These are phyloP conservation scores for Heterotis niloticus DNA, from an alignment of 2,113 vertebrate genomes.

Conservation along the genomic window DNA sequence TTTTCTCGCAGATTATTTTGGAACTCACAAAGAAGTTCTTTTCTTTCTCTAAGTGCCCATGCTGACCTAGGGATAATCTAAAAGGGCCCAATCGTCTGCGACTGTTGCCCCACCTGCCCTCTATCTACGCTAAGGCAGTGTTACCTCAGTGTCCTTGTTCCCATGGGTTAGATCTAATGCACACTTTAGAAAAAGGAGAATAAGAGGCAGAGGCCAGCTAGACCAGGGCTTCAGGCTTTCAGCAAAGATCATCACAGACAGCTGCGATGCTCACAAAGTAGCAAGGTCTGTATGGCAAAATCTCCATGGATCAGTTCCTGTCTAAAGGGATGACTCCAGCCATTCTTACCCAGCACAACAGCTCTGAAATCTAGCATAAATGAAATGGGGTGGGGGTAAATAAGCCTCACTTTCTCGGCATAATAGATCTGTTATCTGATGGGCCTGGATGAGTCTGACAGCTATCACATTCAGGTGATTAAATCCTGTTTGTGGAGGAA, in stretches of 20 bases:
- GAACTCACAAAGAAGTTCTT: too few relatives aligned
- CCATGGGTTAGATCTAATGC: not conserved
- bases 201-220: not conserved
- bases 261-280: too few relatives aligned
- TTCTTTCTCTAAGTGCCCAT: too few relatives aligned
- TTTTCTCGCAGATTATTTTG: too few relatives aligned
- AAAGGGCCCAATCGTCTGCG: not conserved
- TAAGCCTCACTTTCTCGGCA: too few relatives aligned
- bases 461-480: not conserved
- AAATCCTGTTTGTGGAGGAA: slow-evolving; percentile 6
- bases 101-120: not conserved
- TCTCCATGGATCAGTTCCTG: not conserved
- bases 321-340: not conserved
- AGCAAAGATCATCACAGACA: not conserved
- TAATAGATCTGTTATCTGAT: slow-evolving; percentile 5
- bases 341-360: not conserved
- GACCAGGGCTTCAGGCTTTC: not conserved
- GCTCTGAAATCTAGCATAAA: not conserved
- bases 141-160: not conserved
- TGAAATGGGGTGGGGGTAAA: too few relatives aligned
- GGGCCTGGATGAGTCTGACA: not conserved
- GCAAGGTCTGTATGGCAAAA: not conserved
- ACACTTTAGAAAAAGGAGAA: not conserved
- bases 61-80: too few relatives aligned
- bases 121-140: not conserved